Base-by-base conservation (phyloP, 2,888 invertebrate species). In the Rhingia rostrata region DNA sequence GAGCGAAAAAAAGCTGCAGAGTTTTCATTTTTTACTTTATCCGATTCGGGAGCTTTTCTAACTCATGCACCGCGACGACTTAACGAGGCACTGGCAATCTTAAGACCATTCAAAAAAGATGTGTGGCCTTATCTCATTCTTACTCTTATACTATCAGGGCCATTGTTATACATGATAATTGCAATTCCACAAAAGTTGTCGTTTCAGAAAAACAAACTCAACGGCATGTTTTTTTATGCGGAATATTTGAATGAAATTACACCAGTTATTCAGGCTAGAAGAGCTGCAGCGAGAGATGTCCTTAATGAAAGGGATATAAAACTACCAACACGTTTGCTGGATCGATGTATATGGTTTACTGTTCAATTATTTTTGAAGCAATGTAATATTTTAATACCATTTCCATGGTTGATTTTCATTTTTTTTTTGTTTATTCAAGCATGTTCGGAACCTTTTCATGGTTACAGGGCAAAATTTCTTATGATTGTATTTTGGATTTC, bases 11-110 rank as follows among this genome's bases (percentile, higher is more conserved):
- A 94, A 87, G 95, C 94, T 0, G 95, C 95, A 0, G 95, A 96
- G 88, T 96, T 95, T 91, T 95, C 95, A 0, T 95, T 95, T 88
- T 92, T 95, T 69, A 96, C 95, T 0, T 91, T 96, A 45, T 95
- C 95, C 0, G 96, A 96, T 88, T 95, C 95, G 14, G 95, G 95
- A 0, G 95, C 95, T 0, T 96, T 96, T 88, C 92, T 95, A 0
- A 96, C 95, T 0, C 95, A 95, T 87, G 94, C 95, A 0, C 95
- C 96, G 0, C 94, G 94, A 0, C 93, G 93, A 74, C 91, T 96
- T 0, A 96, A 95, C 87, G 95, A 96, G 88, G 95, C 95, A 0
- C 88, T 95, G 14, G 95, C 95, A 7, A 93, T 96, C 22, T 93
- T 96, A 83, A 92, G 95, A 60, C 95, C 96, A 0, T 96, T 96